phyloP scores from a whole-genome alignment of 2,797 vertebrate genomes.

The Fistularia tabacaria region DNA sequence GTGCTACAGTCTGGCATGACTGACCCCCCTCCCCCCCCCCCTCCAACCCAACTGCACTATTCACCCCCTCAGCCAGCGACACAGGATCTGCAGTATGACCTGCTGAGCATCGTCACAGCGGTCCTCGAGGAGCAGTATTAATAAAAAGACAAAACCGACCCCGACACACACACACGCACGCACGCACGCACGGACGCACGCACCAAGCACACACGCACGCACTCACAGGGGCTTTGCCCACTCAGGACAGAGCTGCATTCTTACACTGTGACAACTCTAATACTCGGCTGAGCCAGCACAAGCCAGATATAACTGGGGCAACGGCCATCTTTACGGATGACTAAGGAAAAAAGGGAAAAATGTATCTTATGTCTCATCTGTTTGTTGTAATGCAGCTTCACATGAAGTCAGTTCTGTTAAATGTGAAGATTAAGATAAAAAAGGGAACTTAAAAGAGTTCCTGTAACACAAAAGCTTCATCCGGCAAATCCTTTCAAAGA shows the following conservation, averaged over 20 bases:
- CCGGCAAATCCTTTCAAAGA: no score
- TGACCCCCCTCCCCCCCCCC: slow-evolving; percentile 5
- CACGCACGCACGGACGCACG: no score
- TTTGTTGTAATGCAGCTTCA: slow-evolving; percentile 10
- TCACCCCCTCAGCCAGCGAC: slow-evolving; percentile 41
- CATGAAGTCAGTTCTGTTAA: background rate
- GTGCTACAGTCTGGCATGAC: slow-evolving; percentile 52
- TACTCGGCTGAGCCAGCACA: slow-evolving; percentile 12
- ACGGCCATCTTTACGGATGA: slow-evolving; percentile 33
- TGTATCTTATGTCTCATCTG: slow-evolving; percentile 6
- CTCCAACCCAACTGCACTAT: slow-evolving; percentile 10
- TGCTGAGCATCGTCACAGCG: slow-evolving; percentile 55
- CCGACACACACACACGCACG: background rate
- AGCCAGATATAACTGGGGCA: slow-evolving; percentile 29
- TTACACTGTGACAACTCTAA: slow-evolving; percentile 34
- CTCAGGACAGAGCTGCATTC: slow-evolving; percentile 46
- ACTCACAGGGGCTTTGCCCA: background rate
- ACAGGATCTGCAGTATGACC: slow-evolving; percentile 68
- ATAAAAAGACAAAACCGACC: slow-evolving; percentile 14
- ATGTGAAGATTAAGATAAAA: no score
- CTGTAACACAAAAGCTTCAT: no score
- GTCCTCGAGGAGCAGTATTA: slow-evolving; percentile 29
- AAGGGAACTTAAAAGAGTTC: no score
- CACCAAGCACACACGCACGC: no score
- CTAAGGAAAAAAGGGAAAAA: slow-evolving; percentile 23